Evolutionary conservation across 2,888 invertebrate genomes (phyloP), one percentile per base, ranked within the genome.

Genomic region (Melipona bicolor): DNA sequence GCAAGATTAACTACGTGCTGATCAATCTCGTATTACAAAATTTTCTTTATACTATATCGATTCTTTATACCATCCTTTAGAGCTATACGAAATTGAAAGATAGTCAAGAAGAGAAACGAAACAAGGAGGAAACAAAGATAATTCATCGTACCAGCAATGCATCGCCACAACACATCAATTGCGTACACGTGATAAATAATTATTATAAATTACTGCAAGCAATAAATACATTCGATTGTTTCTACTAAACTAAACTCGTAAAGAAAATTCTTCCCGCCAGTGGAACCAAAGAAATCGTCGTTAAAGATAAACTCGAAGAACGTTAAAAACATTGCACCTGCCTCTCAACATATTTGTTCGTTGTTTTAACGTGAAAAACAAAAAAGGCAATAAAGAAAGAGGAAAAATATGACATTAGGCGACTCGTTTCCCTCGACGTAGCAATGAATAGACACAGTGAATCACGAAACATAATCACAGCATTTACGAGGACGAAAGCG

Each of bases 401-500:
- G 1, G 5, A 0, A 17, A 17, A 61, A 24, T 15, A 61, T 50
- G 56, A 36, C 43, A 17, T 54, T 56, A n/a, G 21, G n/a, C 24
- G 24, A 43, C 43, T n/a, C 15, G n/a, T 81, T 81, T 73, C 32
- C 59, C 70, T 74, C 83, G 83, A 81, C 82, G 74, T 70, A 82
- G 82, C 83, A 77, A 49, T 32, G 73, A 19, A 77, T 56, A 75
- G 21, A 75, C 43, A 74, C 77, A 81, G 77, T 36, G 56, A 50
- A 71, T 84, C 71, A 74, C 69, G 67, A 84, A 61, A 75, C 76
- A 62, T 81, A 82, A 85, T 86, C 85, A 82, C 77, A 86, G 86
- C 85, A 77, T 78, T 82, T 72, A 72, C 80, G 78, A 78, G 86
- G 80, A 86, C 85, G 77, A 85, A 77, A 81, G 75, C 65, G 83